Percentiles rank a stretch among this genome's conserved stretches.
Evolutionary conservation across 2,797 vertebrate genomes (phyloP).

Genomic region (Paedocypris micromegethes): DNA sequence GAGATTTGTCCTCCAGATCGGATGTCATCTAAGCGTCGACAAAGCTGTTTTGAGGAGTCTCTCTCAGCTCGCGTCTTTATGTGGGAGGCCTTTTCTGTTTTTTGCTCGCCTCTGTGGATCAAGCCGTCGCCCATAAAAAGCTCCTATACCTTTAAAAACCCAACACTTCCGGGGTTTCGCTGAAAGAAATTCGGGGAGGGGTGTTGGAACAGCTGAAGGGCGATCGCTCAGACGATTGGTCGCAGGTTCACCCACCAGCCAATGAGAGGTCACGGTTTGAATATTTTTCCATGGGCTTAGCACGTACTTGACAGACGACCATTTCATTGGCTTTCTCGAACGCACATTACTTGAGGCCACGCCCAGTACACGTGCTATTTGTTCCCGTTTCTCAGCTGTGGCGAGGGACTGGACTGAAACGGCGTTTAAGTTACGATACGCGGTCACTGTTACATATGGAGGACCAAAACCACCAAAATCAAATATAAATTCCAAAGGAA

Average conservation of each 20-base stretch:
- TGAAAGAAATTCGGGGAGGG: slow-evolving; percentile 51
- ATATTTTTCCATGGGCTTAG: slow-evolving; percentile 52
- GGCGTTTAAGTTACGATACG: not conserved
- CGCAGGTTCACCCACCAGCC: slow-evolving; percentile 22
- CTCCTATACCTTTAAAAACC: slow-evolving; percentile 68
- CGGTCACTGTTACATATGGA: not conserved
- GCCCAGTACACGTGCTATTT: slow-evolving; percentile 75
- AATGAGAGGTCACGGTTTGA: slow-evolving; percentile 46
- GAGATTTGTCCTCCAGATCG: not conserved
- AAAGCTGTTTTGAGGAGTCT: slow-evolving; percentile 1
- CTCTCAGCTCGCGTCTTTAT: slow-evolving; percentile 29
- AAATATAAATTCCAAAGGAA: not conserved
- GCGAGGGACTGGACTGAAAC: not conserved
- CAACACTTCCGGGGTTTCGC: slow-evolving; percentile 68
- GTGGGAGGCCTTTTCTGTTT: slow-evolving; percentile 53
- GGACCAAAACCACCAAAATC: not conserved
- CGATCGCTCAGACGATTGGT: slow-evolving; percentile 69
- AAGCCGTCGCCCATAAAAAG: slow-evolving; percentile 57
- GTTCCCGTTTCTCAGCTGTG: slow-evolving; percentile 44
- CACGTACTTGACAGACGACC: slow-evolving; percentile 43
- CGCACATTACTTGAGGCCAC: slow-evolving; percentile 38
- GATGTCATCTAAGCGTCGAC: slow-evolving; percentile 1
- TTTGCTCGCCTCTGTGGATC: slow-evolving; percentile 47
- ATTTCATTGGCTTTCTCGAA: slow-evolving; percentile 55
- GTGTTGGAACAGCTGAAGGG: slow-evolving; percentile 62